Evolutionary conservation across 2,113 vertebrate species (phyloP).

Genomic region (Carassius carassius): DNA sequence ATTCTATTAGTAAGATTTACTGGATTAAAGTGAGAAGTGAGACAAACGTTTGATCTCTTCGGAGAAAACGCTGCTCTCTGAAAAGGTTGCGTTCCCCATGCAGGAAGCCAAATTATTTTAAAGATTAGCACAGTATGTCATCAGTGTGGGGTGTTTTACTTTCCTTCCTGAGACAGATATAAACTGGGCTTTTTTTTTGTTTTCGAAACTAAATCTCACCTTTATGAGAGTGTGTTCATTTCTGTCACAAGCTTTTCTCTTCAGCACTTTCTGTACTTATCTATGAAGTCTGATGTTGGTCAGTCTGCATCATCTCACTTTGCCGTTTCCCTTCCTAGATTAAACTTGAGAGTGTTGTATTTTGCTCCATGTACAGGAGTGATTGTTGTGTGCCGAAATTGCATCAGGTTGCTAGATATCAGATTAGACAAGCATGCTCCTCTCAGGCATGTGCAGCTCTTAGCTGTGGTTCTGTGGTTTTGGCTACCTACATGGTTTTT

Average conservation of each 20-base stretch:
- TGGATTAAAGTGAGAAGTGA: neutral
- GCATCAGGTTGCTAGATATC: constrained; percentile 15
- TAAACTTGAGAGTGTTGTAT: neutral
- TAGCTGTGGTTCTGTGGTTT: constrained; percentile 57
- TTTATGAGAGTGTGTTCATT: constrained; percentile 15
- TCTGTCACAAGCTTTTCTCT: neutral
- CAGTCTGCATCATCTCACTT: neutral
- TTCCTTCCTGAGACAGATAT: constrained; percentile 7
- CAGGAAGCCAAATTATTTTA: constrained; percentile 32
- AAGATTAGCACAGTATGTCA: neutral
- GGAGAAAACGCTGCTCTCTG: neutral
- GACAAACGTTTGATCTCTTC: neutral
- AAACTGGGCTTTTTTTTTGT: neutral
- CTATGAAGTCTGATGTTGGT: neutral
- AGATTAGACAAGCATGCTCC: constrained; percentile 9
- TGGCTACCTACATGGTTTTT: constrained; percentile 54
- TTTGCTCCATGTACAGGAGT: neutral
- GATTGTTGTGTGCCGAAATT: neutral
- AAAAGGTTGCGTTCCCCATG: neutral
- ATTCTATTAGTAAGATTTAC: constrained; percentile 11
- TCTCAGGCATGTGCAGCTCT: constrained; percentile 34
- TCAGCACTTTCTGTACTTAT: neutral
- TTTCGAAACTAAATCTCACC: constrained; percentile 31
- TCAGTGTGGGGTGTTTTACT: constrained; percentile 11
- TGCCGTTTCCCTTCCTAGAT: neutral